Evolutionary conservation across 2,888 invertebrate species (phyloP).

Genomic region (Nephrotoma appendiculata): DNA sequence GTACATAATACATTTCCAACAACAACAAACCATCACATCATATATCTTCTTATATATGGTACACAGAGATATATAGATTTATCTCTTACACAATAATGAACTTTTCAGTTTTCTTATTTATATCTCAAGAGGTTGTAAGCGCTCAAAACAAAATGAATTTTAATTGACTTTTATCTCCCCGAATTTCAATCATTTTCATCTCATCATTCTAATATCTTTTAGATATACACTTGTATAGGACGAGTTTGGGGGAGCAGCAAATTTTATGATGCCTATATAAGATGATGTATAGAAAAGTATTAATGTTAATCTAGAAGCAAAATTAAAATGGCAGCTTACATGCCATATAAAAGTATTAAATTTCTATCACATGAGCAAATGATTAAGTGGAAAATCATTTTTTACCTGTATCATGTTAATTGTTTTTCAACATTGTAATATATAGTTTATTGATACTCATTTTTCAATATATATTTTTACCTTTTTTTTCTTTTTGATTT

Average conservation of each 20-base stretch:
- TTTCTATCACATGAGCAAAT: not conserved
- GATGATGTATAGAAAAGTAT: not conserved
- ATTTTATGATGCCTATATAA: not conserved
- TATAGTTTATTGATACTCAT: not conserved
- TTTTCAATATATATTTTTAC: not conserved
- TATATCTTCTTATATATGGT: not conserved
- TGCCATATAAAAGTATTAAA: not conserved
- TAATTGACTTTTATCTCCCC: not conserved
- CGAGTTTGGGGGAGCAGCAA: not conserved
- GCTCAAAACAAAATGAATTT: not conserved
- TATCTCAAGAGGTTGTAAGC: not conserved
- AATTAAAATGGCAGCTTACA: not conserved
- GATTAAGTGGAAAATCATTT: not conserved
- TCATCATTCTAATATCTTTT: not conserved
- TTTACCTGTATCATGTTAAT: not conserved
- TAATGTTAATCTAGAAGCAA: not conserved
- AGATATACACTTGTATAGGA: not conserved
- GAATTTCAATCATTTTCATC: not conserved
- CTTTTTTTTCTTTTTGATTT: not conserved
- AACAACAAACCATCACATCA: not conserved
- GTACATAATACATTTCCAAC: not conserved
- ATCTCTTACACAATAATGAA: not conserved
- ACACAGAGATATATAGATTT: not conserved
- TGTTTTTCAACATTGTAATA: not conserved
- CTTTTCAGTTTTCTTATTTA: not conserved